Evolutionary conservation across 1,140 invertebrate species (phyloP).

Genomic region (Scylla paramamosain): DNA sequence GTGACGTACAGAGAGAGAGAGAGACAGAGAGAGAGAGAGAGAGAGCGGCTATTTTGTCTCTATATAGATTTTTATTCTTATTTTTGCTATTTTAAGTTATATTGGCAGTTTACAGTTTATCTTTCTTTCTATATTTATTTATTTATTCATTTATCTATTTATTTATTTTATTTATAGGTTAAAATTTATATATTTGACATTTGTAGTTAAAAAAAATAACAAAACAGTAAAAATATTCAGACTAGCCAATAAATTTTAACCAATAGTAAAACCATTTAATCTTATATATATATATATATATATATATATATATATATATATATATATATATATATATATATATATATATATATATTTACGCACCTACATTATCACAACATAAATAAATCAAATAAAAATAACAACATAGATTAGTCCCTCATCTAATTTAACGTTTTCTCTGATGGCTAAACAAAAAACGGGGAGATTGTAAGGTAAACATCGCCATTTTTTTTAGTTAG

Average conservation of each 20-base stretch:
- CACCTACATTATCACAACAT: not conserved
- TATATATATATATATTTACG: no score
- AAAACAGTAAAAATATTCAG: not conserved
- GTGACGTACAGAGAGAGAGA: not conserved
- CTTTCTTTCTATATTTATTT: not conserved
- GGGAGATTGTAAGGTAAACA: no score
- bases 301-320: constrained; percentile 26
- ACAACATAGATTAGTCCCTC: no score
- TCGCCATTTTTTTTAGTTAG: no score
- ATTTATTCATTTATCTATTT: constrained; percentile 1
- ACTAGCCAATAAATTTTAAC: no score
- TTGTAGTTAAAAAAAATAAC: not conserved
- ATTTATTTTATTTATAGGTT: not conserved
- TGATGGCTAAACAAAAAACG: no score
- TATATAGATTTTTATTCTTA: no score
- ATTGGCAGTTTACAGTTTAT: not conserved
- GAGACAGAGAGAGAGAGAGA: not conserved
- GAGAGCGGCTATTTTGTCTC: no score
- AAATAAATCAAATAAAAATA: no score
- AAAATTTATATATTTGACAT: not conserved
- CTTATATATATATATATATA: constrained; percentile 23
- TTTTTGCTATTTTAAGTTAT: no score
- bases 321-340: constrained; percentile 26
- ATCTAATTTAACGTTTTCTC: no score
- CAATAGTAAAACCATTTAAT: no score